Percentiles rank a stretch among this genome's conserved stretches.
phyloP scores from a whole-genome alignment of 2,888 invertebrate genomes.

The Nephrotoma guestfalica region DNA sequence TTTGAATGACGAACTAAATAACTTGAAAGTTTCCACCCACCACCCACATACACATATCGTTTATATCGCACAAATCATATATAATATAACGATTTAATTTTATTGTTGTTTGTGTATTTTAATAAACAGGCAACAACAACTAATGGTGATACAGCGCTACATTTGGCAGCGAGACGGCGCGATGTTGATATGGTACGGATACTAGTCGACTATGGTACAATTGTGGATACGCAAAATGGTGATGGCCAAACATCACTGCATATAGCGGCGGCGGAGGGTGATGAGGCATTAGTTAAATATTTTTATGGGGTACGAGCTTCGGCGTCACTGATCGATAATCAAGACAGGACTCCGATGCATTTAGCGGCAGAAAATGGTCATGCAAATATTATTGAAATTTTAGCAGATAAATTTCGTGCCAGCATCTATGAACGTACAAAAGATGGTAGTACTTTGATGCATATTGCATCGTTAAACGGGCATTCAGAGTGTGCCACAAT shows the following conservation, averaged over 20 bases:
- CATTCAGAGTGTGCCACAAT: constrained; percentile 98
- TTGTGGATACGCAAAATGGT: constrained; percentile 83
- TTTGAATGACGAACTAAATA: neutral
- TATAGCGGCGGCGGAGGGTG: constrained; percentile 90
- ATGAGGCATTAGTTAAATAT: constrained; percentile 87
- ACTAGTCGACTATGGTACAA: constrained; percentile 82
- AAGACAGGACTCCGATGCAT: constrained; percentile 95
- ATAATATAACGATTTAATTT: neutral
- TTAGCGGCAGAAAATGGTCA: constrained; percentile 96
- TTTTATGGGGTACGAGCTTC: constrained; percentile 91
- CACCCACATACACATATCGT: neutral
- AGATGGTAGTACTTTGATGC: constrained; percentile 97
- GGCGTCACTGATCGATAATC: constrained; percentile 87
- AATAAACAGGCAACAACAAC: constrained; percentile 52
- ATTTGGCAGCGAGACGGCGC: constrained; percentile 82
- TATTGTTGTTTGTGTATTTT: neutral
- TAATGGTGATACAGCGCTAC: constrained; percentile 86
- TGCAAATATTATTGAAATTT: constrained; percentile 84
- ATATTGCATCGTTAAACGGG: constrained; percentile 92
- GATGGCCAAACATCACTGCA: constrained; percentile 92
- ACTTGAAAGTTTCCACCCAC: neutral
- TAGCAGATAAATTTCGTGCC: constrained; percentile 96
- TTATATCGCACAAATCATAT: neutral
- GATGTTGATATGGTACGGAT: constrained; percentile 90
- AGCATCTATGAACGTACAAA: constrained; percentile 93